phyloP scores from a whole-genome alignment of 2,797 vertebrate species.

The Cottoperca gobio region DNA sequence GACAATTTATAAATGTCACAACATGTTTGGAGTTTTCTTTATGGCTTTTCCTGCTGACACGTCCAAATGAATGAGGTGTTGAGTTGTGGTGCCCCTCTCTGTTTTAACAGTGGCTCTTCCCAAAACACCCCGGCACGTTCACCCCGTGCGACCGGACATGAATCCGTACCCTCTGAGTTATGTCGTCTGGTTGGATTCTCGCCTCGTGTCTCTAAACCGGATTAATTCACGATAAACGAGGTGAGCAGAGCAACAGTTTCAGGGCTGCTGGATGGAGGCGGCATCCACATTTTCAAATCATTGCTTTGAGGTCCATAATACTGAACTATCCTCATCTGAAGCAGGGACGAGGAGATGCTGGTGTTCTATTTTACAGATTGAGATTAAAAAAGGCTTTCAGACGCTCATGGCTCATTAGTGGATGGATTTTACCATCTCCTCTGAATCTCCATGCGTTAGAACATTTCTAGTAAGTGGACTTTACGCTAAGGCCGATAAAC shows the following conservation, averaged over 20 bases:
- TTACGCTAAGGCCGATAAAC: too few relatives aligned
- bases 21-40: slow-evolving; percentile 37
- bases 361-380: background rate
- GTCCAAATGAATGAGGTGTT: slow-evolving; percentile 60
- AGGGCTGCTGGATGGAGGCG: slow-evolving; percentile 1
- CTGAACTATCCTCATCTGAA: background rate
- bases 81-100: slow-evolving; percentile 44
- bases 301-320: background rate
- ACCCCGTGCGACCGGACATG: slow-evolving; percentile 16
- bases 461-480: background rate
- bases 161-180: slow-evolving; percentile 59
- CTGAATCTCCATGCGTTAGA: background rate
- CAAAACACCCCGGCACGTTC: slow-evolving; percentile 30
- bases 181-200: slow-evolving; percentile 44
- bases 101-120: slow-evolving; percentile 39
- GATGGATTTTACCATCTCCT: background rate
- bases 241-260: slow-evolving; percentile 29
- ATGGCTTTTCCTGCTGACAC: slow-evolving; percentile 51
- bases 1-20: slow-evolving; percentile 12
- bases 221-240: slow-evolving; percentile 47
- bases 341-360: background rate
- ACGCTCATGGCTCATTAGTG: background rate
- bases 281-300: background rate
- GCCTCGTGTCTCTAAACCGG: slow-evolving; percentile 39
- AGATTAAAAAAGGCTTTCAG: background rate